Evolutionary conservation across 1,140 invertebrate genomes (phyloP).

Genomic region (Trichogramma pretiosum): DNA sequence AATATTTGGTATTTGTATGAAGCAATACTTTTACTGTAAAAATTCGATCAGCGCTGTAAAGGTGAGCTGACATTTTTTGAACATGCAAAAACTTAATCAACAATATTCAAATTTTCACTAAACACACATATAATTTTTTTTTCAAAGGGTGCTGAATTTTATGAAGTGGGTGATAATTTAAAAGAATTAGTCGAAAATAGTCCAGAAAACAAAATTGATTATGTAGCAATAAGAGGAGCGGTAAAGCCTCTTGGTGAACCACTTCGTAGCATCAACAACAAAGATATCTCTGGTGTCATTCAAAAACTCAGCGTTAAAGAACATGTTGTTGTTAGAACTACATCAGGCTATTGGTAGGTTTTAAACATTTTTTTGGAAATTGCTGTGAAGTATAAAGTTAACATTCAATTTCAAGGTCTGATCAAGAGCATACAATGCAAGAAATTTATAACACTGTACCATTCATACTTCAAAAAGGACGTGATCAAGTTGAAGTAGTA

Average conservation of each 20-base stretch:
- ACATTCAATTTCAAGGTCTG: slow-evolving; percentile 42
- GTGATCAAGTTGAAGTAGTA: slow-evolving; percentile 57
- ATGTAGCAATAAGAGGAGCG: slow-evolving; percentile 61
- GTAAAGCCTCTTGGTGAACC: slow-evolving; percentile 65
- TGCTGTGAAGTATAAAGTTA: neutral
- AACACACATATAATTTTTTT: neutral
- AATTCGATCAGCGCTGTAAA: slow-evolving; percentile 56
- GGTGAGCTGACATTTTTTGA: slow-evolving; percentile 48
- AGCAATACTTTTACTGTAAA: slow-evolving; percentile 62
- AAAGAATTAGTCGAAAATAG: slow-evolving; percentile 50
- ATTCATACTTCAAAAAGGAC: slow-evolving; percentile 58
- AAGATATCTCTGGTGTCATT: slow-evolving; percentile 60
- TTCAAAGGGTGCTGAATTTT: slow-evolving; percentile 52
- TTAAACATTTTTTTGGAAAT: neutral
- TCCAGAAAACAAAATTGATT: slow-evolving; percentile 55
- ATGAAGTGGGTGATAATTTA: slow-evolving; percentile 55
- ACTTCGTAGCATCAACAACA: slow-evolving; percentile 59
- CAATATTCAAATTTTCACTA: neutral
- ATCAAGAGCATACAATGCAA: slow-evolving; percentile 64
- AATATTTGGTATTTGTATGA: slow-evolving; percentile 60
- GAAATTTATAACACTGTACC: slow-evolving; percentile 65
- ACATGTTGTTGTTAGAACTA: slow-evolving; percentile 64
- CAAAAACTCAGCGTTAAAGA: slow-evolving; percentile 65
- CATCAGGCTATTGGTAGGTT: slow-evolving; percentile 63
- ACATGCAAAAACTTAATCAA: no score